phyloP scores from a whole-genome alignment of 2,113 vertebrate species.

The Oceanites oceanicus region DNA sequence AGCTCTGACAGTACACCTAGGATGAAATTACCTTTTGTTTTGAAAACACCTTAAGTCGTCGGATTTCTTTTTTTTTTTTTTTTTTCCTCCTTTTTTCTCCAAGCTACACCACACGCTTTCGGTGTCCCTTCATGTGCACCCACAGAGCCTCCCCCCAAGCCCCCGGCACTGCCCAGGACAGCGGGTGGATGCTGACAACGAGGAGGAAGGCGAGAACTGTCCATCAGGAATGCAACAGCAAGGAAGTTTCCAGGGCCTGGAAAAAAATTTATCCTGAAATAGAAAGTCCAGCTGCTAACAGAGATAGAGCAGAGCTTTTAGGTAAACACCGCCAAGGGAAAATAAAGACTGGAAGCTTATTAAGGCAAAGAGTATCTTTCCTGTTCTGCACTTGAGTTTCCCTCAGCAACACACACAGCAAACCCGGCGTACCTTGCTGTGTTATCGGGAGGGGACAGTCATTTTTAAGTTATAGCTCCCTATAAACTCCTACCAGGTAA shows the following conservation, averaged over 20 bases:
- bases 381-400: background rate
- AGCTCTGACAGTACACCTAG: background rate
- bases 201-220: background rate
- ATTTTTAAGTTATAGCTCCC: background rate
- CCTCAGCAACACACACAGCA: background rate
- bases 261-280: background rate
- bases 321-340: background rate
- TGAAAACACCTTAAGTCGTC: background rate
- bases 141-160: too few relatives aligned
- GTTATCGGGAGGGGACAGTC: background rate
- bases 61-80: background rate
- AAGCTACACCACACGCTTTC: rapidly evolving
- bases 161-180: too few relatives aligned
- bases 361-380: background rate
- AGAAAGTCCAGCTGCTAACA: background rate
- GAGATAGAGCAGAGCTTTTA: background rate
- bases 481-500: background rate
- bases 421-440: background rate
- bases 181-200: rapidly evolving
- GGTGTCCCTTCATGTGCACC: rapidly evolving
- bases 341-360: background rate
- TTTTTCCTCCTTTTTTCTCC: too few relatives aligned
- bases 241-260: background rate
- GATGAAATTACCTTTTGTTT: background rate
- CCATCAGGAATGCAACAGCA: background rate